Base-by-base conservation (phyloP, 2,888 invertebrate genomes). In the Rhopalosiphum nymphaeae region DNA sequence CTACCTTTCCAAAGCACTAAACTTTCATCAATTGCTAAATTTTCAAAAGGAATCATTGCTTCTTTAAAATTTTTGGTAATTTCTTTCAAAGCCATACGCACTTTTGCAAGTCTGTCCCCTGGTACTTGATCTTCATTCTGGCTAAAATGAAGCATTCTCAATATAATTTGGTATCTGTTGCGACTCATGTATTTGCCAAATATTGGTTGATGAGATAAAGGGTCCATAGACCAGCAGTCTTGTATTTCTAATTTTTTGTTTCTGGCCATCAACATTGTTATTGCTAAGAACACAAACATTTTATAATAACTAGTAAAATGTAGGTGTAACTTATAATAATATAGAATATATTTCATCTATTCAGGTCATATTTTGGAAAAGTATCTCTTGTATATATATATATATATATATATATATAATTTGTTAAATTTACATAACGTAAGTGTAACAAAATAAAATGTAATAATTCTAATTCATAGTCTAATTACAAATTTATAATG, bases 61-160 rank as follows among this genome's bases (percentile, higher is more conserved):
- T 89, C 42, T 89, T 89, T 89, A 57, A 89, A 89, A 89, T 89
- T 89, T 49, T 57, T 89, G 4, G 89, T 89, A 42, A 89, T 89
- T 89, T 89, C 89, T 57, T 89, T 36, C 13, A 89, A 49, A 26
- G 44, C 44, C 61, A 61, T 61, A 44, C 61, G 44, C 42, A 44
- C 46, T 29, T 89, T 89, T 44, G 44, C 57, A 44, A 89, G 61
- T 89, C n/a, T 46, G 61, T 89, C 61, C 89, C 25, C 89, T 7
- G 89, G 89, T 61, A 89, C 46, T 89, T 89, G 61, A 61, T 61
- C 57, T 44, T 89, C 44, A 61, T 89, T 61, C 16, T 61, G 13
- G 29, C 44, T 61, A 61, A 44, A 89, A 46, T 89, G 89, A 46
- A 89, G 44, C 44, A 89, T 61, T 61, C 89, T 26, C 13, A 89